Base-by-base conservation (phyloP, 1,140 invertebrate genomes). In the Trachymyrmex cornetzi region DNA sequence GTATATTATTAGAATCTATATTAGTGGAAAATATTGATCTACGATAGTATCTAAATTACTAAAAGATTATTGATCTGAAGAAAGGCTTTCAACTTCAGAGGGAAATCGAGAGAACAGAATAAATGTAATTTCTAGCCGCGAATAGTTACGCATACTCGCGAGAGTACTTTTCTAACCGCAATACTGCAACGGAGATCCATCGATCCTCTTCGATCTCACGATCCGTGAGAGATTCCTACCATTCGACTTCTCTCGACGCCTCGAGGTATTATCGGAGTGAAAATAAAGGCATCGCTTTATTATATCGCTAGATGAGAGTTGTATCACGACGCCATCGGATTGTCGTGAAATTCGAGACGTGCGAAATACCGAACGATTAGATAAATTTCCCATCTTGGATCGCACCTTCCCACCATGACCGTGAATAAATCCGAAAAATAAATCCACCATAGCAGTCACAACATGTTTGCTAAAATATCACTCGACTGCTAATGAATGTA, bases 141-240 rank as follows among this genome's bases (percentile, higher is more conserved):
- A 66, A 67, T 86, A 84, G 80, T 66, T 79, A 79, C 75, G 84
- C 59, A 59, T 80, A 50, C 48, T 80, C 84, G 61, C 66, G 55
- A 61, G 57, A 75, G n/a, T 84, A 84, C 22, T 81, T 66, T 55
- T 80, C 63, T 64, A 86, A 86, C 63, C 64, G 53, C 75, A 86
- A 86, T 81, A 81, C 57, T 67, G 50, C 69, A 74, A 34, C 57
- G 57, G 64, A 34, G 80, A 61, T 84, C 74, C 61, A 85, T 85
- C 82, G 82, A 85, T 85, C 74, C 86, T 91, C 89, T 89, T 90
- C 87, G 91, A 90, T 91, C 91, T 91, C 91, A 91, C 91, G 91
- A 90, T 75, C 88, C 89, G 84, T 90, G 86, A 90, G 80, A 84
- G 80, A 84, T 84, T 90, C 57, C 82, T 81, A 64, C 53, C 63